Base-by-base conservation (phyloP, 2,888 invertebrate genomes). In the Lamproptera curius region DNA sequence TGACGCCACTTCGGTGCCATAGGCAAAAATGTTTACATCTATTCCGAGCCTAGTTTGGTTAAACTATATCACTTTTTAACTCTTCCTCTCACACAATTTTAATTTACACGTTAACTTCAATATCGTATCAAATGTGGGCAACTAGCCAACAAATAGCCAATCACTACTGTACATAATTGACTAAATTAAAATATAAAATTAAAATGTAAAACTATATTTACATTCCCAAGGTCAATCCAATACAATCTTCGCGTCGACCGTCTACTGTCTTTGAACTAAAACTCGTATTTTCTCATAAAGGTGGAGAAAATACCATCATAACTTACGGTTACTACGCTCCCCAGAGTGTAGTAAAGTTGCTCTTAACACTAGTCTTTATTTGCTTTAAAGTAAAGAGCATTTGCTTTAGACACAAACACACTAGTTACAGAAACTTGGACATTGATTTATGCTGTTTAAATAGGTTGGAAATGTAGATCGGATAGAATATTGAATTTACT, bases 311-410 rank as follows among this genome's bases (percentile, higher is more conserved):
- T 78, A 79, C 82, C 76, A 68, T 77, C 79, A 84, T 87, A 86
- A 83, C 71, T 87, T 76, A 84, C 72, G 65, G 80, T 86, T 85
- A 87, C 77, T 63, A 64, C 61, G 70, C 75, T 81, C 85, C 84
- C 83, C 61, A 63, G 85, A 66, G 85, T 78, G 79, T 78, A 81
- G 82, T 86, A 84, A 85, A 83, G 81, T 83, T 82, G 83, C 81
- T 84, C 83, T 86, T 80, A 83, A 77, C 82, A 84, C 85, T 78
- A 85, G 80, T 85, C 82, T 84, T 84, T 80, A 84, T 86, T 86
- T 82, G 78, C 73, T 76, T 43, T 43, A 43, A 44, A 49, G 43
- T 49, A 49, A 49, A 49, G 43, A 49, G 49, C 49, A 48, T 48
- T 48, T 48, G 42, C 47, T 48, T 48, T 48, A 48, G 42, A 42